phyloP scores from a whole-genome alignment of 1,140 invertebrate genomes.

The Berghia stephanieae region DNA sequence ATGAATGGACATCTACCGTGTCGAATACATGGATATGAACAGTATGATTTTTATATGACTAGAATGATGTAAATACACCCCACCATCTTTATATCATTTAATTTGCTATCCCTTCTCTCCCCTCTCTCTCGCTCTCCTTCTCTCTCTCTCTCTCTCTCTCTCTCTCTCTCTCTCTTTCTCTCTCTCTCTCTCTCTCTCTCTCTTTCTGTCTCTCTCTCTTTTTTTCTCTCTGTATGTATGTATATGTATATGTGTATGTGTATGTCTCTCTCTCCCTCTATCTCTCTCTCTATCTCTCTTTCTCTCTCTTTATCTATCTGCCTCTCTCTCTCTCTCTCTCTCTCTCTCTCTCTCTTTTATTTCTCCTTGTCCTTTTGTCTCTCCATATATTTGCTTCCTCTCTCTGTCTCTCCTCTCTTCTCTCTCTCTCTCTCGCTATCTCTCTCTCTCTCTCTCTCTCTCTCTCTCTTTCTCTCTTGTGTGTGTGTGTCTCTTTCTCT shows the following conservation, averaged over 20 bases:
- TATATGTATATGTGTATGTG: background rate
- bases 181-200: background rate
- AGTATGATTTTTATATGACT: background rate
- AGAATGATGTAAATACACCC: background rate
- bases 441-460: background rate
- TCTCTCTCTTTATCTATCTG: background rate
- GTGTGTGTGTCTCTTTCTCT: background rate
- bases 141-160: background rate
- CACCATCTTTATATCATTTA: background rate
- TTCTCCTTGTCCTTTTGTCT: too few relatives aligned
- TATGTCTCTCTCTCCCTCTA: background rate
- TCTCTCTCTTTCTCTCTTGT: background rate
- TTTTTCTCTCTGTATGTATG: background rate
- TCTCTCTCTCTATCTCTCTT: background rate
- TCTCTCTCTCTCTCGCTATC: background rate
- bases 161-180: background rate
- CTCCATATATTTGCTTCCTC: background rate
- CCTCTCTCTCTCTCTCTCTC: too few relatives aligned
- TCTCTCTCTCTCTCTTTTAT: too few relatives aligned
- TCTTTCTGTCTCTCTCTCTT: background rate
- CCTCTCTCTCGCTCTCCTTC: background rate
- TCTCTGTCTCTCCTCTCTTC: background rate
- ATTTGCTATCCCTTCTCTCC: background rate
- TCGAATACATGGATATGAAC: background rate
- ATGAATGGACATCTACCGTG: background rate